phyloP scores from a whole-genome alignment of 1,140 invertebrate genomes.

The Hormaphis cornu region DNA sequence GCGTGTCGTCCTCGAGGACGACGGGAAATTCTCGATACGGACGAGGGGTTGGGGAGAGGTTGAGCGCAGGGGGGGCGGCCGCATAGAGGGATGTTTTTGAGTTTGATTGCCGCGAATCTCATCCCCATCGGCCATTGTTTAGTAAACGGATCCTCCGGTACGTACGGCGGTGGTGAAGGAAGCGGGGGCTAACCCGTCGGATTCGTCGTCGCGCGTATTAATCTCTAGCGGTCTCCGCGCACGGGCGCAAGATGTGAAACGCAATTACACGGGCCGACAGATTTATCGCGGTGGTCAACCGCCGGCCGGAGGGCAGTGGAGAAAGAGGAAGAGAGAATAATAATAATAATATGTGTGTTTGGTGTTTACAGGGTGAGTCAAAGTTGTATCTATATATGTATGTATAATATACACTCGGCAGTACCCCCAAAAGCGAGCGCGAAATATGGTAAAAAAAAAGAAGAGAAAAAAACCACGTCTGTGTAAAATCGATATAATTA shows the following conservation, averaged over 20 bases:
- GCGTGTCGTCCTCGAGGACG: neutral
- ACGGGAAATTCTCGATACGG: no score
- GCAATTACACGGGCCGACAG: constrained; percentile 29
- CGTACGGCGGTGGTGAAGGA: neutral
- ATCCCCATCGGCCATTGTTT: constrained; percentile 14
- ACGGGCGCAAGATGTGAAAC: constrained; percentile 28
- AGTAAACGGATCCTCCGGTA: constrained; percentile 26
- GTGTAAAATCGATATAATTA: no score
- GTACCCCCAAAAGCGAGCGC: no score
- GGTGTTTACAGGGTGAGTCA: no score
- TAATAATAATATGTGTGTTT: no score
- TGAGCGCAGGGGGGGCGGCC: neutral
- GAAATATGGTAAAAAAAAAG: no score
- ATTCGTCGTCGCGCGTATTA: constrained; percentile 32
- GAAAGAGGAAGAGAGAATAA: neutral
- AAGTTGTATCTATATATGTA: no score
- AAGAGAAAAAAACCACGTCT: no score
- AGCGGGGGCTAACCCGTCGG: constrained; percentile 1
- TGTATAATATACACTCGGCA: no score
- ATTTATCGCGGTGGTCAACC: constrained; percentile 32
- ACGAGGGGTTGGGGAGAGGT: neutral
- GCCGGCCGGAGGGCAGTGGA: neutral
- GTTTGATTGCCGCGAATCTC: constrained; percentile 21
- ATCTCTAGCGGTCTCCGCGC: constrained; percentile 25
- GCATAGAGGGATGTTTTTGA: neutral